phyloP scores from a whole-genome alignment of 2,797 vertebrate genomes.

The Pitangus sulphuratus region DNA sequence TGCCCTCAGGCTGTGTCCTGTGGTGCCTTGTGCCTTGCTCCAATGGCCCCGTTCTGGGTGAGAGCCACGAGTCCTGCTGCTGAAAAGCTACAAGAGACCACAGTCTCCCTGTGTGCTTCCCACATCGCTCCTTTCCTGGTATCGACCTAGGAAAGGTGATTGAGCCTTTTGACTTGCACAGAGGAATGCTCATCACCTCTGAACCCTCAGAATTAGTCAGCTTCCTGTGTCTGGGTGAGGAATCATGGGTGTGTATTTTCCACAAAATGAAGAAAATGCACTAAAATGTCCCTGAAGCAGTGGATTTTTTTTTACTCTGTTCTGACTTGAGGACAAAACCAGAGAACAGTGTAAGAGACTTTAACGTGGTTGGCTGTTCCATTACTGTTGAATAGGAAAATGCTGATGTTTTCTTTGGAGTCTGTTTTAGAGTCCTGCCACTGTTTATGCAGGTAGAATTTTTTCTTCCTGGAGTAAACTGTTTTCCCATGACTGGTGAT shows the following conservation, averaged over 20 bases:
- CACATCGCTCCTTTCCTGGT: accelerated
- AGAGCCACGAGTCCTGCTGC: accelerated
- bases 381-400: background rate
- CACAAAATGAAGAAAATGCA: background rate
- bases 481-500: background rate
- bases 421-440: background rate
- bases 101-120: accelerated
- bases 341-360: background rate
- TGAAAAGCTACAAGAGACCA: accelerated
- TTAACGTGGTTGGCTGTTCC: background rate
- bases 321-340: background rate
- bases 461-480: background rate
- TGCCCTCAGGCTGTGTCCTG: accelerated
- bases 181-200: background rate
- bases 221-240: accelerated
- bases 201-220: accelerated
- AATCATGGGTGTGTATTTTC: accelerated
- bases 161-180: background rate
- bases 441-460: background rate
- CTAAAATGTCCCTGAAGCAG: background rate
- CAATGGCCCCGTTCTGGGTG: background rate
- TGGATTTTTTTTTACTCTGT: accelerated
- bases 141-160: background rate
- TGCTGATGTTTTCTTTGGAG: background rate
- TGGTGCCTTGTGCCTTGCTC: background rate